These are phyloP conservation scores for Spatulosminthurus flaviceps DNA, from an alignment of 2,888 invertebrate genomes.

Conservation along the genomic window DNA sequence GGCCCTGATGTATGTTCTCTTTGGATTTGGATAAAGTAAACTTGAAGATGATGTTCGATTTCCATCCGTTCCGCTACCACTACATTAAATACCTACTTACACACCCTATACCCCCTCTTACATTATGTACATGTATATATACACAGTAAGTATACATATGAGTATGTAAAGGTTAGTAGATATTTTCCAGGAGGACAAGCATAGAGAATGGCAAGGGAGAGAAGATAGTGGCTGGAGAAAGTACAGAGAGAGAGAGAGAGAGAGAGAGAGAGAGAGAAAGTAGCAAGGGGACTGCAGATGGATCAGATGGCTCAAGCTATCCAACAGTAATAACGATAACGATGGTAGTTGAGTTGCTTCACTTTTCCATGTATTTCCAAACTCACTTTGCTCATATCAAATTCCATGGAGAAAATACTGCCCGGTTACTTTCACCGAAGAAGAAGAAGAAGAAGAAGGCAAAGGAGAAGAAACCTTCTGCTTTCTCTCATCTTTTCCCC, in stretches of 20 bases:
- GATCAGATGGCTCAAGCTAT: neutral
- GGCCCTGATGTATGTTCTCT: neutral
- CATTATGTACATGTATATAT: too few species aligned
- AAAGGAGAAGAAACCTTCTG: too few species aligned
- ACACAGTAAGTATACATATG: too few species aligned
- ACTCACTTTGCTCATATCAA: neutral
- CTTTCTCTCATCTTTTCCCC: too few species aligned
- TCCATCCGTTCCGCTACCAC: neutral
- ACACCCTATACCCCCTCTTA: too few species aligned
- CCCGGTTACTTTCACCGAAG: neutral
- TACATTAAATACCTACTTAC: neutral
- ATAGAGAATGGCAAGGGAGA: too few species aligned
- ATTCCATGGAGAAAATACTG: neutral
- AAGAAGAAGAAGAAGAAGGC: too few species aligned
- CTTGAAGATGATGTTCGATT: constrained; percentile 35
- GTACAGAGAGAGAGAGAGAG: neutral
- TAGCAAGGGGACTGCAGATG: neutral
- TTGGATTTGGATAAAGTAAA: constrained; percentile 42
- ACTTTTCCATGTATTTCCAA: neutral
- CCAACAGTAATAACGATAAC: neutral
- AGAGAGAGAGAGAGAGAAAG: neutral
- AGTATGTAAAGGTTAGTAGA: too few species aligned
- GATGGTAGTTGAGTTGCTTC: neutral
- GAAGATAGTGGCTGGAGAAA: too few species aligned
- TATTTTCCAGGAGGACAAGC: too few species aligned